phyloP scores from a whole-genome alignment of 2,797 vertebrate genomes.

The Apogon hyalosoma region DNA sequence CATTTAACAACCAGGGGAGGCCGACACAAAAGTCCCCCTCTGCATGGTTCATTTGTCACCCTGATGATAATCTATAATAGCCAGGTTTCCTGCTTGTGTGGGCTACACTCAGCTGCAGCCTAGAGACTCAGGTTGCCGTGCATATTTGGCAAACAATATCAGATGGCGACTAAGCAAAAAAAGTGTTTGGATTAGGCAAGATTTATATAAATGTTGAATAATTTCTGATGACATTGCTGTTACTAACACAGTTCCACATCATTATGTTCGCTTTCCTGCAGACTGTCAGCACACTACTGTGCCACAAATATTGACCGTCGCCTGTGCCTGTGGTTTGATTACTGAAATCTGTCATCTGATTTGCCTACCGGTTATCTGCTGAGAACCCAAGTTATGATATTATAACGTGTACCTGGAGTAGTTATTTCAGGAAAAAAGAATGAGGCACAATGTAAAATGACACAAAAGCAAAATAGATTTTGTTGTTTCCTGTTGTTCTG shows the following conservation, averaged over 20 bases:
- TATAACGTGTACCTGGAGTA: slow-evolving; percentile 12
- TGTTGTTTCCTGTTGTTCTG: slow-evolving; percentile 3
- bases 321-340: slow-evolving; percentile 47
- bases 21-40: not conserved
- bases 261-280: slow-evolving; percentile 43
- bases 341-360: slow-evolving; percentile 42
- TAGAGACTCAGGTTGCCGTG: slow-evolving; percentile 23
- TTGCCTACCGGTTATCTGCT: slow-evolving; percentile 44
- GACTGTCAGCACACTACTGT: slow-evolving; percentile 31
- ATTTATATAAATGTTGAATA: slow-evolving; percentile 33
- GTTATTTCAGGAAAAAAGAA: slow-evolving; percentile 12
- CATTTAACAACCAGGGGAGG: not conserved
- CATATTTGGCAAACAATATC: slow-evolving; percentile 52
- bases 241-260: slow-evolving; percentile 52
- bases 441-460: not conserved
- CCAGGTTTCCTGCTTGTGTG: slow-evolving; percentile 64
- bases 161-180: slow-evolving; percentile 31
- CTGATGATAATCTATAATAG: slow-evolving; percentile 71
- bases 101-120: slow-evolving; percentile 47
- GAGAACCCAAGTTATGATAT: slow-evolving; percentile 25
- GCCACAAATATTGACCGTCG: slow-evolving; percentile 42
- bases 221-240: slow-evolving; percentile 60
- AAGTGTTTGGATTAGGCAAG: slow-evolving; percentile 36
- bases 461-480: slow-evolving; percentile 29
- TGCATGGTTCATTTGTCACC: slow-evolving; percentile 66